Evolutionary conservation across 2,888 invertebrate genomes (phyloP).

Genomic region (Eurois occulta): DNA sequence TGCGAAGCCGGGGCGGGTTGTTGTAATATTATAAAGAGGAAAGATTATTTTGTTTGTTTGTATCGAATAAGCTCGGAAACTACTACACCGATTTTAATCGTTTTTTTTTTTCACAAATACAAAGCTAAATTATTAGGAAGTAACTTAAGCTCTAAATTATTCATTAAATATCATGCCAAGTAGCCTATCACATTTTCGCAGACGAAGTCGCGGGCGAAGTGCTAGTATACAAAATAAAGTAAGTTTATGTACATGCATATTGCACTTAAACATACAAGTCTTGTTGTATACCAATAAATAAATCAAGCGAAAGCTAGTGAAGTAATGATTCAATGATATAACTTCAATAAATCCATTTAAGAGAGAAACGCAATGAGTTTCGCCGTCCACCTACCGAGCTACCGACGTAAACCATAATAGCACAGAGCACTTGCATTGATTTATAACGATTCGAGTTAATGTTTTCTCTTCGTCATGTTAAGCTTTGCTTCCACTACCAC

Average conservation of each 20-base stretch:
- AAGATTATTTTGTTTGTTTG: too few species aligned
- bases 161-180: too few species aligned
- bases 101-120: too few species aligned
- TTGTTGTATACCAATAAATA: conserved; percentile 13
- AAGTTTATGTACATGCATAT: background rate
- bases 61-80: too few species aligned
- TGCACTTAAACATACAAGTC: background rate
- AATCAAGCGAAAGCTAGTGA: conserved; percentile 35
- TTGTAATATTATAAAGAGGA: too few species aligned
- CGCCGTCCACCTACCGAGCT: conserved; percentile 16
- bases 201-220: too few species aligned
- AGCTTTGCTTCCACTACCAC: conserved; percentile 12
- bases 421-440: conserved; percentile 34
- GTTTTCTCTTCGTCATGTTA: conserved; percentile 22
- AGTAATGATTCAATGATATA: conserved; percentile 45
- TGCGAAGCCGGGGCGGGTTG: too few species aligned
- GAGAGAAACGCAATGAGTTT: conserved; percentile 51
- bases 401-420: conserved; percentile 47
- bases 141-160: too few species aligned
- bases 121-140: too few species aligned
- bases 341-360: conserved; percentile 43
- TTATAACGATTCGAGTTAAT: conserved; percentile 32
- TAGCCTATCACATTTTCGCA: too few species aligned
- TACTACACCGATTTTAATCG: too few species aligned
- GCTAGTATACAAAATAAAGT: too few species aligned